phyloP scores from a whole-genome alignment of 2,797 vertebrate genomes.

The Benthosema pterotum region DNA sequence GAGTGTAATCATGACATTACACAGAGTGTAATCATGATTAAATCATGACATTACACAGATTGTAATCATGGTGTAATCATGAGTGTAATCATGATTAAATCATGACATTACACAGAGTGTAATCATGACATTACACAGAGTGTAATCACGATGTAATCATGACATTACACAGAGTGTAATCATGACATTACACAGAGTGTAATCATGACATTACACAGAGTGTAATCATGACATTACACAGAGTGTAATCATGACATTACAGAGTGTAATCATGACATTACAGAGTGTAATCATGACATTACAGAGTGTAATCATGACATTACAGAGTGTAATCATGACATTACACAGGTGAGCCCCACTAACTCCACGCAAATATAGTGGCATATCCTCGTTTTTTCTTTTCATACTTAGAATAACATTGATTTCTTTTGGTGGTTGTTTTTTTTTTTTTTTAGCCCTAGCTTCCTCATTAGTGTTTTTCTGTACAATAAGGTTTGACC shows the following conservation, averaged over 20 bases:
- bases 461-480: conserved; percentile 24
- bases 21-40: too few species aligned
- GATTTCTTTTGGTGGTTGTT: conserved; percentile 1
- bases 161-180: conserved; percentile 56
- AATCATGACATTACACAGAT: conserved; percentile 53
- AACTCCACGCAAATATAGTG: conserved; percentile 28
- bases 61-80: conserved; percentile 53
- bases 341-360: conserved; percentile 44
- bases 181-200: conserved; percentile 57
- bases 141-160: conserved; percentile 48
- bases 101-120: conserved; percentile 57
- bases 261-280: conserved; percentile 55
- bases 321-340: conserved; percentile 49
- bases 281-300: conserved; percentile 54
- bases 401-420: conserved; percentile 36
- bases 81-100: too few species aligned
- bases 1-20: conserved; percentile 55
- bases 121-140: conserved; percentile 55
- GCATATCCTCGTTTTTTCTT: conserved; percentile 22
- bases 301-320: conserved; percentile 54
- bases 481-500: conserved; percentile 48
- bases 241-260: conserved; percentile 55
- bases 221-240: conserved; percentile 57
- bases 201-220: conserved; percentile 54
- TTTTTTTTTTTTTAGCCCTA: conserved; percentile 15